Conservation (phyloP, 1,140 invertebrate genomes). For the Glomeris maerens region DNA sequence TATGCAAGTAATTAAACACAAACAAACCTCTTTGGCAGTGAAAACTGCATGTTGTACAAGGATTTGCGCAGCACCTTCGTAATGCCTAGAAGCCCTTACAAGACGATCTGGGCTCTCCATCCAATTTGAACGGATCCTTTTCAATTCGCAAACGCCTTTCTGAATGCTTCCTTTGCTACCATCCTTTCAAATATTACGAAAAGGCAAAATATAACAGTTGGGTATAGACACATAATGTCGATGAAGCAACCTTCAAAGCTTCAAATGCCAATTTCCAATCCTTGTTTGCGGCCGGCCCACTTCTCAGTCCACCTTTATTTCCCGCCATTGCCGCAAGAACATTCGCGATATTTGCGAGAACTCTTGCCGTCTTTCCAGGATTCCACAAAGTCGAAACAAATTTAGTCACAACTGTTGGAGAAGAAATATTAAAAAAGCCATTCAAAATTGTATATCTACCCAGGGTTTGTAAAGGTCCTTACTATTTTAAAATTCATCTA, state of each 20-base stretch:
- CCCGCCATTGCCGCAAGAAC: constrained; percentile 34
- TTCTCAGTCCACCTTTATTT: constrained; percentile 31
- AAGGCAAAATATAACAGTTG: too few relatives aligned
- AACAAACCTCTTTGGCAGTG: too few relatives aligned
- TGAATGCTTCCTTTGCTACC: too few relatives aligned
- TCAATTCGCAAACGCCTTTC: constrained; percentile 28
- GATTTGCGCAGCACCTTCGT: constrained; percentile 38
- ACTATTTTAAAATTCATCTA: too few relatives aligned
- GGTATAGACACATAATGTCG: too few relatives aligned
- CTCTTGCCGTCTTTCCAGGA: constrained; percentile 28
- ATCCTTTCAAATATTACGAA: too few relatives aligned
- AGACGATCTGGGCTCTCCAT: constrained; percentile 30
- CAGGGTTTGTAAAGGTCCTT: too few relatives aligned
- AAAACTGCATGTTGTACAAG: constrained; percentile 34
- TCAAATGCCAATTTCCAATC: constrained; percentile 33
- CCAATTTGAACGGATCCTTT: constrained; percentile 31
- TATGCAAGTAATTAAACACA: too few relatives aligned
- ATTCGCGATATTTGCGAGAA: constrained; percentile 34
- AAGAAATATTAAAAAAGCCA: too few relatives aligned
- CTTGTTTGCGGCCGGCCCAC: constrained; percentile 35
- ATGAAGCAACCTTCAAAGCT: constrained; percentile 31
- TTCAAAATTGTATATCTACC: too few relatives aligned
- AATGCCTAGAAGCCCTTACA: constrained; percentile 38
- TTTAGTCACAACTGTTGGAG: too few relatives aligned
- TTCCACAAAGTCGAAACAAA: too few relatives aligned